Conservation (phyloP, 2,888 invertebrate species). For the Lochmaea capreae region DNA sequence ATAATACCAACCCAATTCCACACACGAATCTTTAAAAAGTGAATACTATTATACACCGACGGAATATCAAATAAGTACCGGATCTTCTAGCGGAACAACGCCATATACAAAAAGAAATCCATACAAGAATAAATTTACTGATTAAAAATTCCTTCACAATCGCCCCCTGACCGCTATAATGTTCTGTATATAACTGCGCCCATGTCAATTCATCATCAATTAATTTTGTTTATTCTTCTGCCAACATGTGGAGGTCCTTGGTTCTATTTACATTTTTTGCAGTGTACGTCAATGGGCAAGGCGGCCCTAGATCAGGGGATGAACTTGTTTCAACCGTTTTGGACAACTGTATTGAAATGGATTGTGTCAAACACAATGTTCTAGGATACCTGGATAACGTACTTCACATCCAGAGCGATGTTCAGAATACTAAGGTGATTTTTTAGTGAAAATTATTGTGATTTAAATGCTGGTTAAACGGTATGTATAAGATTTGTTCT, state of each 20-base stretch:
- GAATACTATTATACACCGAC: constrained; percentile 32
- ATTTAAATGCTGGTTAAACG: constrained; percentile 14
- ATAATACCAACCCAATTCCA: constrained; percentile 30
- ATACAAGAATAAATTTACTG: constrained; percentile 33
- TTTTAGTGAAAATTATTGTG: constrained; percentile 20
- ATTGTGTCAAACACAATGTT: constrained; percentile 82
- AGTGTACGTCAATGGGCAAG: constrained; percentile 41
- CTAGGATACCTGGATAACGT: constrained; percentile 80
- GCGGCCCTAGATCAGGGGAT: constrained; percentile 67
- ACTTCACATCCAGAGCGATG: constrained; percentile 72
- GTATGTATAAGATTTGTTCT: constrained; percentile 10
- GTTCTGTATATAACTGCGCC: constrained; percentile 76
- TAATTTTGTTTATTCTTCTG: constrained; percentile 53
- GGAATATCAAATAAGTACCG: constrained; percentile 49
- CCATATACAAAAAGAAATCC: constrained; percentile 51
- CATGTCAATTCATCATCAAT: constrained; percentile 62
- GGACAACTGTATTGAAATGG: constrained; percentile 79
- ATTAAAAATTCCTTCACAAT: constrained; percentile 45
- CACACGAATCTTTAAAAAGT: constrained; percentile 42
- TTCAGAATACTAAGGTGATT: constrained; percentile 67
- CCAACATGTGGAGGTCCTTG: constrained; percentile 60
- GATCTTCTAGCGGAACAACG: constrained; percentile 57
- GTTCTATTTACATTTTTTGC: constrained; percentile 68
- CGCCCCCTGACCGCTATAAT: constrained; percentile 67
- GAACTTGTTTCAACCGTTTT: constrained; percentile 78